These are phyloP conservation scores for Platycnemis pennipes DNA, from an alignment of 2,888 invertebrate genomes.

Conservation along the genomic window DNA sequence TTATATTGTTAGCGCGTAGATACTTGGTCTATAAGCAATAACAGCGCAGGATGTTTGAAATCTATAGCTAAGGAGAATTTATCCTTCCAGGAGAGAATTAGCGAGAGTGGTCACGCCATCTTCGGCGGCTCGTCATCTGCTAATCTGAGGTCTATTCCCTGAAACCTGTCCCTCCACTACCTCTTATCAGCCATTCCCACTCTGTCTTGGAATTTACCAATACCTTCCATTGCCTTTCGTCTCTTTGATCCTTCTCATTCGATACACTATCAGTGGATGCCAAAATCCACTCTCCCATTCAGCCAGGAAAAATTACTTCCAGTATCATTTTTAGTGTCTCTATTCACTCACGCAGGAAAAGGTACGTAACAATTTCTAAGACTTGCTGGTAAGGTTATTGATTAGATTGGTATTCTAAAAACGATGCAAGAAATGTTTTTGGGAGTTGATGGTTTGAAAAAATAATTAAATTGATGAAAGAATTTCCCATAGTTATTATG, in stretches of 20 bases:
- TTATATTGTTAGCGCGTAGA: too few species aligned
- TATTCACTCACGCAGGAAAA: too few species aligned
- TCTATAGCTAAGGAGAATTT: neutral
- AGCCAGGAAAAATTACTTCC: neutral
- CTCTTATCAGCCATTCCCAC: neutral
- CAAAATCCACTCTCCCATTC: neutral
- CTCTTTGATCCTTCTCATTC: neutral
- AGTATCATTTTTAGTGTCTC: neutral
- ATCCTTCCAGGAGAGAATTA: conserved; percentile 29
- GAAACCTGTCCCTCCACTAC: neutral
- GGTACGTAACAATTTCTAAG: too few species aligned
- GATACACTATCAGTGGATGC: neutral
- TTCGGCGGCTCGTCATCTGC: conserved; percentile 8
- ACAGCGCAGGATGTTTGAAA: neutral
- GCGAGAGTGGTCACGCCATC: conserved; percentile 41
- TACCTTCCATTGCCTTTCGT: neutral
- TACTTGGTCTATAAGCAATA: neutral
- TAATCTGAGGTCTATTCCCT: conserved; percentile 9
- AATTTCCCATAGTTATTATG: too few species aligned
- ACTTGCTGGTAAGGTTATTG: too few species aligned
- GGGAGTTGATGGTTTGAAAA: too few species aligned
- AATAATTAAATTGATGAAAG: too few species aligned
- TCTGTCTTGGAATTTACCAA: neutral
- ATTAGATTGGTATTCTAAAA: too few species aligned
- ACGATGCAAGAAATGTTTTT: too few species aligned